phyloP scores from a whole-genome alignment of 2,797 vertebrate species.

The Spinus olivaceus region DNA sequence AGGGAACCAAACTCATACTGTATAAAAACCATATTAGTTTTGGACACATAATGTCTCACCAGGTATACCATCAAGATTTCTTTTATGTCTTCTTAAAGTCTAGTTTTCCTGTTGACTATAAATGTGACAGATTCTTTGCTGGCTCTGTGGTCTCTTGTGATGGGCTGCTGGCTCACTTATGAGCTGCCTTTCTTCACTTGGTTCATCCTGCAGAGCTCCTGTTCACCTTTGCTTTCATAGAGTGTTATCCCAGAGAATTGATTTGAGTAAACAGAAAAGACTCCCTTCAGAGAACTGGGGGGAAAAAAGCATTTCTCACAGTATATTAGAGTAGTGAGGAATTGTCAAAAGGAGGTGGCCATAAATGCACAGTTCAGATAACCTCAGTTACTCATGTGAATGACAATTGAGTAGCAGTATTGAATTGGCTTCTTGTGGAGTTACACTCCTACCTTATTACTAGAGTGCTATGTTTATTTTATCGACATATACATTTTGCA shows the following conservation, averaged over 20 bases:
- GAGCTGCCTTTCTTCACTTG: neutral
- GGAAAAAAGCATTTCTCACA: neutral
- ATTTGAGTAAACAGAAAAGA: neutral
- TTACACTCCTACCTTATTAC: neutral
- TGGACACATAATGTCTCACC: neutral
- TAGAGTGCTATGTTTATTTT: neutral
- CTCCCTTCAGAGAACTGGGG: neutral
- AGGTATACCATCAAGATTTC: neutral
- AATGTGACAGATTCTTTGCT: constrained; percentile 6
- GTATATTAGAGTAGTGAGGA: neutral
- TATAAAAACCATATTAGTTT: neutral
- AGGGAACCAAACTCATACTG: neutral
- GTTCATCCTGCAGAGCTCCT: neutral
- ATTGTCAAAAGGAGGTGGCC: neutral
- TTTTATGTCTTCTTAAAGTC: neutral
- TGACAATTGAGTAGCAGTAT: neutral
- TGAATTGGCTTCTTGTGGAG: neutral
- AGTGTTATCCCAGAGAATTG: neutral
- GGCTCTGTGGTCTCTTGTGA: neutral
- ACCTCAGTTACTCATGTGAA: neutral
- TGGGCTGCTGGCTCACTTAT: neutral
- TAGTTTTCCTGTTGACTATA: constrained; percentile 8
- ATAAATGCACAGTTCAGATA: neutral
- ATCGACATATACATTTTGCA: constrained; percentile 1
- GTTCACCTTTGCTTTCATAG: constrained; percentile 11